Evolutionary conservation across 2,113 vertebrate genomes (phyloP), one percentile per base, ranked within the genome.

Genomic region (Bufo bufo): DNA sequence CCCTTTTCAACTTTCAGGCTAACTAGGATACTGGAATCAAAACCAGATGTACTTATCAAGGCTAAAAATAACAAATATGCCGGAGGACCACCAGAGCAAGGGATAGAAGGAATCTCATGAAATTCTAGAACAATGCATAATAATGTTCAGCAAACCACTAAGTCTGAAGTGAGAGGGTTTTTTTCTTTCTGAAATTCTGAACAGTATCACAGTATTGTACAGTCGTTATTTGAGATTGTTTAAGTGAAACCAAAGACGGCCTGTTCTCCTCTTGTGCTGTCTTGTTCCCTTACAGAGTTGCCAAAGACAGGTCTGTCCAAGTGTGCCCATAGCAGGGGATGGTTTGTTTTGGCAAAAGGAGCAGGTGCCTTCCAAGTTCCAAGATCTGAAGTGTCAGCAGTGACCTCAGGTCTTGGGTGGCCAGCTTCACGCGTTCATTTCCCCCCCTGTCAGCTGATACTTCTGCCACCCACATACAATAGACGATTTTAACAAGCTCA

Each of bases 21-120:
- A 97, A 95, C 95, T 96, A 79, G 92, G 96, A 94, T 94, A 96
- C 96, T 96, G 96, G 96, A 98, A 98, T 97, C 95, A 96, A 97
- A 99, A 99, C 97, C 98, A 99, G 97, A 99, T 99, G 98, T 96
- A 93, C 96, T 96, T 97, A 96, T 96, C 97, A 92, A 94, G 94
- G 92, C 95, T 95, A 97, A 98, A 96, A 96, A 98, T 96, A 99
- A 98, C 97, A 99, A 97, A 97, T 95, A 97, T 93, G 92, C 95
- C 92, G 92, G 93, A 90, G 93, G 97, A 98, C 97, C 97, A 97
- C 97, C 96, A 17, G 93, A 93, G 95, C 92, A 94, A 95, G 93
- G 94, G 91, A 93, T 90, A 91, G 92, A 87, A 92, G 92, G 90
- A 86, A 78, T 88, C 92, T 94, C 91, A 90, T 93, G 92, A 93